phyloP scores from a whole-genome alignment of 2,113 vertebrate genomes.

The Anas platyrhynchos region DNA sequence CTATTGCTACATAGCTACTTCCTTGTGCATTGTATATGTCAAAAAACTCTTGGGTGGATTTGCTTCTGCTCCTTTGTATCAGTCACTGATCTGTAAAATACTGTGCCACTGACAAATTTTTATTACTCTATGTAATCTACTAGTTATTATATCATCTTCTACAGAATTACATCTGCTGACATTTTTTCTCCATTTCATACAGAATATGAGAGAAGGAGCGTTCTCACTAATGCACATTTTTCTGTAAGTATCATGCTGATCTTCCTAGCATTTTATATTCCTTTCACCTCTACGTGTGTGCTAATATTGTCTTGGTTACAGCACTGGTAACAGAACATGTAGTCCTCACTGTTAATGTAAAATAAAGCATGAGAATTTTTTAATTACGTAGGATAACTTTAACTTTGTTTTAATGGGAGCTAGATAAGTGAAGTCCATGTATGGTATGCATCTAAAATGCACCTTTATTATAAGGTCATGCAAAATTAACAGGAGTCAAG shows the following conservation, averaged over 20 bases:
- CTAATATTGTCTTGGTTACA: neutral
- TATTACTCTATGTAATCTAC: neutral
- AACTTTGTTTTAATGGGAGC: neutral
- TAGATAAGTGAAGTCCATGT: neutral
- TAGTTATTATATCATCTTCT: neutral
- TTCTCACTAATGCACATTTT: neutral
- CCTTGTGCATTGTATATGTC: neutral
- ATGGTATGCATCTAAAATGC: neutral
- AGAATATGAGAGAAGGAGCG: slow-evolving; percentile 39
- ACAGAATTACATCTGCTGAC: neutral
- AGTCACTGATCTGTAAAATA: neutral
- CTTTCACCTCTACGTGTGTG: neutral
- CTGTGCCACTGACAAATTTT: neutral
- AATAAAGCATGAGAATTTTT: neutral
- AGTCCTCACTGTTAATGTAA: neutral
- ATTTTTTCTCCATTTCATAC: slow-evolving; percentile 14
- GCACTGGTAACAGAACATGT: neutral
- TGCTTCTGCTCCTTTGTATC: neutral
- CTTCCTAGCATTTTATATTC: neutral
- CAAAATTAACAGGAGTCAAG: neutral
- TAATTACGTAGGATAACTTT: neutral
- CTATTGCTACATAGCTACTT: neutral
- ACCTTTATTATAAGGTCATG: neutral
- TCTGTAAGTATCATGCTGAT: slow-evolving; percentile 59
- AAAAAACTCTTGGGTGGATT: neutral